Conservation (phyloP, 2,888 invertebrate species). For the Diloba caeruleocephala region DNA sequence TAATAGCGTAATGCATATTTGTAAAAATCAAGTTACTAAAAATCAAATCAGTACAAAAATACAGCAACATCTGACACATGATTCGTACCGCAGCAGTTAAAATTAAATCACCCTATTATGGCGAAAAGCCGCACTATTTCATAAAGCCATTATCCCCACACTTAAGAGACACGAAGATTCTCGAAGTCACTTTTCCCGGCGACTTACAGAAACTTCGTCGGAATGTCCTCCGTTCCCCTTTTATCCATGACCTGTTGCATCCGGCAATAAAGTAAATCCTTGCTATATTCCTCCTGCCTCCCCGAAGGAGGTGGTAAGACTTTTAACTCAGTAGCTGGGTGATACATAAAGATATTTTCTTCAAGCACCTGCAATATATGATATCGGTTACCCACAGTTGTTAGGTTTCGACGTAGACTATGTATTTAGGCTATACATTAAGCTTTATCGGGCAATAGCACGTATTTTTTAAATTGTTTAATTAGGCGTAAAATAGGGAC, state of each 20-base stretch:
- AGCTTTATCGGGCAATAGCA: no score
- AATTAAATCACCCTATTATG: constrained; percentile 49
- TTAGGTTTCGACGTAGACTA: no score
- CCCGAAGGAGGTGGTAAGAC: constrained; percentile 53
- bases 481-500: no score
- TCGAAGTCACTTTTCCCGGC: constrained; percentile 59
- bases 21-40: no score
- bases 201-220: constrained; percentile 63
- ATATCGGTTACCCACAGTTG: no score
- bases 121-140: constrained; percentile 43
- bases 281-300: constrained; percentile 57
- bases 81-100: constrained; percentile 19
- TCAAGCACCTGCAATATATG: no score
- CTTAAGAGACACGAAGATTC: constrained; percentile 60
- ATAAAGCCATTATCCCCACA: constrained; percentile 58
- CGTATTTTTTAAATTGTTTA: no score
- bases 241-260: constrained; percentile 84
- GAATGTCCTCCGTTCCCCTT: constrained; percentile 57
- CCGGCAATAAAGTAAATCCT: constrained; percentile 85
- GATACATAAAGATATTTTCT: not conserved
- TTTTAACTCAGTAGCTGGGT: constrained; percentile 33
- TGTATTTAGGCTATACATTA: no score
- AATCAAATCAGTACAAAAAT: no score
- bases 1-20: no score
- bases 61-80: not conserved